Percentiles rank a stretch among this genome's conserved stretches.
Conservation (phyloP, 1,140 invertebrate species). For the Hetaerina americana region DNA sequence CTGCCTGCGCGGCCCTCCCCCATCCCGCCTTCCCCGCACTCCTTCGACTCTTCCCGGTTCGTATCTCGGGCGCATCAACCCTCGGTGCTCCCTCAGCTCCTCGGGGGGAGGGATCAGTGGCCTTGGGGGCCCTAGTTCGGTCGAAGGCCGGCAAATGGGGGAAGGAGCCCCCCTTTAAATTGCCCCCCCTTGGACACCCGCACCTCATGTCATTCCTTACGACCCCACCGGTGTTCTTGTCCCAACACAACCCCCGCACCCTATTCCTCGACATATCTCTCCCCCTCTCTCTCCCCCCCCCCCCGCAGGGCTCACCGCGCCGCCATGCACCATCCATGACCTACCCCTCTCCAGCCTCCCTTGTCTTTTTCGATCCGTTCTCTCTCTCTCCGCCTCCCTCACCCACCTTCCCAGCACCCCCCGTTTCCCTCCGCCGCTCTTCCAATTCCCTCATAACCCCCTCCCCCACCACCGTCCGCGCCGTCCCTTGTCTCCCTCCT, state of each 20-base stretch:
- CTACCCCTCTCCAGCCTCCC: slow-evolving; percentile 4
- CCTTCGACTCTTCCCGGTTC: no score
- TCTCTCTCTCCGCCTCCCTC: slow-evolving; percentile 8
- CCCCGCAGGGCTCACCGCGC: slow-evolving; percentile 2
- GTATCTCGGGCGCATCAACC: no score
- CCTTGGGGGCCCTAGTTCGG: no score
- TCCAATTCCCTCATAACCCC: no score
- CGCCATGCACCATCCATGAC: background rate
- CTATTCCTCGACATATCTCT: slow-evolving; percentile 5
- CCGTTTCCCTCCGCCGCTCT: slow-evolving; percentile 11
- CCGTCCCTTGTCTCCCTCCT: slow-evolving; percentile 12
- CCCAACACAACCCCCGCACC: slow-evolving; percentile 11
- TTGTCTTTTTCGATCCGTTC: slow-evolving; percentile 19
- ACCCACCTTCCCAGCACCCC: slow-evolving; percentile 7
- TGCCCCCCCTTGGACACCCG: no score
- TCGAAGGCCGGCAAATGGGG: no score
- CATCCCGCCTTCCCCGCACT: no score
- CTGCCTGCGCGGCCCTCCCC: no score
- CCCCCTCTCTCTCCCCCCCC: slow-evolving; percentile 5
- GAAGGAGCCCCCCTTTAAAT: no score
- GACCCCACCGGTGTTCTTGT: background rate
- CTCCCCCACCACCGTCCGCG: slow-evolving; percentile 5
- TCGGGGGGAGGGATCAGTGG: no score
- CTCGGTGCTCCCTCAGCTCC: no score
- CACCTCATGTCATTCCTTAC: no score